These are phyloP conservation scores for Phyllotis vaccarum DNA, from an alignment of 2,797 vertebrate genomes.

Conservation along the genomic window DNA sequence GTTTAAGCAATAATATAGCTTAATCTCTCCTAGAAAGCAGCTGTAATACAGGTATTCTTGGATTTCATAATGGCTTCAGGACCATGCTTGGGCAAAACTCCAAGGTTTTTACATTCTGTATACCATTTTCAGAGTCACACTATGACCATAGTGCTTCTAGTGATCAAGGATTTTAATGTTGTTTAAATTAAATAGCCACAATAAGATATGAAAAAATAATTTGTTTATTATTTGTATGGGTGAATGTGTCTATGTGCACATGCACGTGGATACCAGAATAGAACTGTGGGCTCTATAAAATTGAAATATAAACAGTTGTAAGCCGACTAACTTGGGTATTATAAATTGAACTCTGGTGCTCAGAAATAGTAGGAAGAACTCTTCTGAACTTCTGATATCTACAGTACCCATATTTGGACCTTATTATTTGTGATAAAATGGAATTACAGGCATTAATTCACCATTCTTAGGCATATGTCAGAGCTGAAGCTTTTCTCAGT, in stretches of 20 bases:
- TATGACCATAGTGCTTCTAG: background rate
- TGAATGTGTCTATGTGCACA: no score
- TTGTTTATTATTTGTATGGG: background rate
- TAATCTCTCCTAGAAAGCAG: slow-evolving; percentile 17
- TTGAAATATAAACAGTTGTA: background rate
- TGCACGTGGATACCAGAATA: background rate
- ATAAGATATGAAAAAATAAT: background rate
- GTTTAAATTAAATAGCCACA: slow-evolving; percentile 39
- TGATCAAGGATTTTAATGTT: slow-evolving; percentile 3
- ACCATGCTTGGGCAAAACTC: background rate
- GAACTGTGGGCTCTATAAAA: background rate
- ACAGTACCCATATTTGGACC: background rate
- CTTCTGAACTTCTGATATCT: background rate
- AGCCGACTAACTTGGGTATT: background rate
- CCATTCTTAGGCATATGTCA: slow-evolving; percentile 1
- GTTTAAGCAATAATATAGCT: slow-evolving; percentile 14
- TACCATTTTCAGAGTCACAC: background rate
- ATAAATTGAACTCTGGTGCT: background rate
- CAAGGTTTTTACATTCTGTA: background rate
- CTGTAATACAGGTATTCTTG: background rate
- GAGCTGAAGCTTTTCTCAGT: background rate
- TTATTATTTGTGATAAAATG: slow-evolving; percentile 36
- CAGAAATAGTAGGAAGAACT: background rate
- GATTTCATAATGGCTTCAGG: background rate
- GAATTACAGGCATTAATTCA: background rate